A percentile compares a stretch with the other conserved stretches of the same genome.
These are phyloP conservation scores for Bungarus multicinctus DNA, from an alignment of 2,113 vertebrate genomes.

Conservation along the genomic window DNA sequence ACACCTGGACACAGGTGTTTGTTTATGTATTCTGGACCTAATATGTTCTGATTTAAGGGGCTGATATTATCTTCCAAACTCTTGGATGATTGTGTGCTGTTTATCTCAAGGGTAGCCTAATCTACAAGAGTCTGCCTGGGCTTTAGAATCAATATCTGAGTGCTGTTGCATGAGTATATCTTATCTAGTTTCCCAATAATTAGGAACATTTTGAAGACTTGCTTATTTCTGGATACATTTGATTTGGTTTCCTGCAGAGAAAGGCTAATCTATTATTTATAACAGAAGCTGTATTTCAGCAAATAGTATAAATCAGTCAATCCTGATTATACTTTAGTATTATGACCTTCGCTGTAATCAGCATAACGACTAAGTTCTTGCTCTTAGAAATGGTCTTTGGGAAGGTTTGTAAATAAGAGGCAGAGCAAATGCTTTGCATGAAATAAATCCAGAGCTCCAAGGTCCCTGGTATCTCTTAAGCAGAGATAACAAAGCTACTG, in stretches of 20 bases:
- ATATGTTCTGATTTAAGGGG: background rate
- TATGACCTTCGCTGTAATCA: background rate
- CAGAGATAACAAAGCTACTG: background rate
- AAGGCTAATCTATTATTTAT: background rate
- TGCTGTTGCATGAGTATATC: background rate
- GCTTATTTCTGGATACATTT: background rate
- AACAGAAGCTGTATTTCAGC: background rate
- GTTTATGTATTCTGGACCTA: background rate
- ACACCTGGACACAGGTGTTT: background rate
- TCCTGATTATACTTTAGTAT: background rate
- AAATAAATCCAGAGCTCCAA: background rate
- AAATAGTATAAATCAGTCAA: background rate
- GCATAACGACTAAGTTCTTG: background rate
- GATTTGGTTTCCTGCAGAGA: background rate
- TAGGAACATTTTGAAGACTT: background rate
- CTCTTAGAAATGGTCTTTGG: background rate
- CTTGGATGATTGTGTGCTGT: background rate
- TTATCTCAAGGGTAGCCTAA: background rate
- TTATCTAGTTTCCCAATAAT: background rate
- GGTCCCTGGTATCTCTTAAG: background rate
- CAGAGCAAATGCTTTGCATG: background rate
- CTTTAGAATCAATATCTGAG: background rate
- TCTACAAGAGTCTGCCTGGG: background rate
- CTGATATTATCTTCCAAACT: background rate
- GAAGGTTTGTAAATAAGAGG: background rate